Evolutionary conservation across 2,797 vertebrate genomes (phyloP), one percentile per base, ranked within the genome.

Genomic region (Lagodon rhomboides): DNA sequence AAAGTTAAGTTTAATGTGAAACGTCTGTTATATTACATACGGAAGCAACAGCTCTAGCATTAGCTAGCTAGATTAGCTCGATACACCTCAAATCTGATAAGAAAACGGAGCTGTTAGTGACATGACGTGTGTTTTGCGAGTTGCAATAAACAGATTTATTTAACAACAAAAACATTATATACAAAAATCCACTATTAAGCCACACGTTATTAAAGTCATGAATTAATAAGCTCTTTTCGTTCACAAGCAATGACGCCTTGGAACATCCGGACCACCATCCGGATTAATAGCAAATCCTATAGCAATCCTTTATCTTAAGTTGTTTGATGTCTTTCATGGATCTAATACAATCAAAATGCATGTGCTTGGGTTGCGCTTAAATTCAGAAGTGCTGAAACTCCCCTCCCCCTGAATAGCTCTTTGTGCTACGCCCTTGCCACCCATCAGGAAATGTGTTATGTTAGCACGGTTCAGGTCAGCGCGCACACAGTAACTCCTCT

Each of bases 261-360:
- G 6, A 61, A 51, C 8, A 34, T 27, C 55, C 50, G 15, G 30
- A 13, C 16, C 2, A 0, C 20, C 20, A 11, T 30, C 3, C 22
- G 56, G 54, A 85, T 75, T 49, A 50, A 77, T 65, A 75, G 12
- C 27, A 69, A 10, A 11, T 12, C 11, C 11, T 41, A 43, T 58
- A 12, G n/a, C n/a, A 10, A 11, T 12, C 30, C 38, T 77, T 68
- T 56, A 23, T 46, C 18, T 73, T 50, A 43, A 59, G 62, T 70
- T 15, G 61, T 61, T 71, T 64, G 8, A 55, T 73, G 18, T 63
- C 2, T 43, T 58, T n/a, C 25, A 72, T 11, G 27, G 18, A 16
- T 63, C 16, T 13, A 23, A 79, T 68, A 51, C 15, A 22, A 73
- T 72, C 23, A 25, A 54, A 47, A 9, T 25, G 27, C 18, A 62